Conservation (phyloP, 2,113 vertebrate genomes). For the Rhizomys pruinosus region DNA sequence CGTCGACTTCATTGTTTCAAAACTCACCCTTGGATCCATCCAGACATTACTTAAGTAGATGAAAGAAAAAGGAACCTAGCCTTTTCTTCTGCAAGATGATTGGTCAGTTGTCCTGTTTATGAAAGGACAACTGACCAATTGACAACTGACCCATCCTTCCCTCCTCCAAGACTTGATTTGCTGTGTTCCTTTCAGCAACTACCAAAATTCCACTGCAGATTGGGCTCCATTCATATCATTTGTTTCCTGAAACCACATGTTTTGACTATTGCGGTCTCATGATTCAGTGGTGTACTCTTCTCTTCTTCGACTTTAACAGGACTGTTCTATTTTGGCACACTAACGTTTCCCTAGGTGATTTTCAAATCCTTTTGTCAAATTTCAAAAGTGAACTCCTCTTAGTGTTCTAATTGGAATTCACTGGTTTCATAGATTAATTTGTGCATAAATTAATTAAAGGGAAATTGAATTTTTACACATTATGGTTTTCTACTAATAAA, state of each 20-base stretch:
- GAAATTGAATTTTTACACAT: constrained; percentile 29
- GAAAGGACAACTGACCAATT: too few species aligned
- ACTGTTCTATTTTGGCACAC: constrained; percentile 1
- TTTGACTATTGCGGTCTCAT: neutral
- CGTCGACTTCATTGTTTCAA: neutral
- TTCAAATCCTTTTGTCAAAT: constrained; percentile 53
- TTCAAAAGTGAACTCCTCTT: constrained; percentile 55
- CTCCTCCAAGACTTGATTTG: neutral
- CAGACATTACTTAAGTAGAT: neutral
- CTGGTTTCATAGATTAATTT: constrained; percentile 25
- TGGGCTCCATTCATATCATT: neutral
- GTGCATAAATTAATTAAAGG: constrained; percentile 48
- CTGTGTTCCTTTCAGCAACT: neutral
- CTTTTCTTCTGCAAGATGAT: neutral
- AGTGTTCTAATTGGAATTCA: constrained; percentile 32
- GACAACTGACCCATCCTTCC: too few species aligned
- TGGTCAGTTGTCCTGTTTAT: neutral
- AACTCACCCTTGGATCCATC: neutral
- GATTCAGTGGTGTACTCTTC: neutral
- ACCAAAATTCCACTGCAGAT: neutral
- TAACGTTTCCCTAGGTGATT: neutral
- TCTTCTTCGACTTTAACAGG: neutral
- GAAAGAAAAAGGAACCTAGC: neutral
- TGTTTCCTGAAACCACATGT: constrained; percentile 49
- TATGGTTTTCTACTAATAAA: constrained; percentile 47